Evolutionary conservation across 2,113 vertebrate species (phyloP).

Genomic region (Pseudorasbora parva): DNA sequence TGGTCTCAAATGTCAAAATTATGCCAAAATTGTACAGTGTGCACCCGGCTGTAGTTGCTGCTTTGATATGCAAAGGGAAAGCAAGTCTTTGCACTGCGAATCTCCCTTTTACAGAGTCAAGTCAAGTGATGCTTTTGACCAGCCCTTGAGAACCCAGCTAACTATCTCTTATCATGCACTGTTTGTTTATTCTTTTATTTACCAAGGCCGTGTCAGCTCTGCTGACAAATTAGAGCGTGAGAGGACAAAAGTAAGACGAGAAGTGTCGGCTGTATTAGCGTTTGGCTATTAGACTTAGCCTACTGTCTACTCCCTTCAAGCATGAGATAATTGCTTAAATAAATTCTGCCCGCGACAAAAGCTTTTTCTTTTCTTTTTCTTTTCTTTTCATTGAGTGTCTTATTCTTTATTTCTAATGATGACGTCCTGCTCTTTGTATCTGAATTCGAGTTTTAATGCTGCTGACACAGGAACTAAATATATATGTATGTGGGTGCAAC

Average conservation of each 20-base stretch:
- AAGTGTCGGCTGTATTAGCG: conserved; percentile 39
- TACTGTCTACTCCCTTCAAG: conserved; percentile 28
- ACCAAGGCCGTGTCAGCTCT: conserved; percentile 31
- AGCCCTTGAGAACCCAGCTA: conserved; percentile 30
- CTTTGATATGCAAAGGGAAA: conserved; percentile 8
- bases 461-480: not conserved
- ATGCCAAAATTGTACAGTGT: not conserved
- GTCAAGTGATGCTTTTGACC: not conserved
- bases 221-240: conserved; percentile 16
- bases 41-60: not conserved
- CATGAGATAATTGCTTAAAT: conserved; percentile 57
- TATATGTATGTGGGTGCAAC: not conserved
- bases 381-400: conserved; percentile 10
- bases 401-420: not conserved
- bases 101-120: not conserved
- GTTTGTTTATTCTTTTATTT: conserved; percentile 48
- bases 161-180: conserved; percentile 19
- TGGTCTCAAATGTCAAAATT: not conserved
- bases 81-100: not conserved
- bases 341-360: conserved; percentile 48
- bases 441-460: not conserved
- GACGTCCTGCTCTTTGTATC: not conserved
- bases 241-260: conserved; percentile 38
- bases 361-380: conserved; percentile 19
- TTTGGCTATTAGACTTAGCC: conserved; percentile 52